Evolutionary conservation across 2,888 invertebrate species (phyloP).

Genomic region (Diogma glabrata): DNA sequence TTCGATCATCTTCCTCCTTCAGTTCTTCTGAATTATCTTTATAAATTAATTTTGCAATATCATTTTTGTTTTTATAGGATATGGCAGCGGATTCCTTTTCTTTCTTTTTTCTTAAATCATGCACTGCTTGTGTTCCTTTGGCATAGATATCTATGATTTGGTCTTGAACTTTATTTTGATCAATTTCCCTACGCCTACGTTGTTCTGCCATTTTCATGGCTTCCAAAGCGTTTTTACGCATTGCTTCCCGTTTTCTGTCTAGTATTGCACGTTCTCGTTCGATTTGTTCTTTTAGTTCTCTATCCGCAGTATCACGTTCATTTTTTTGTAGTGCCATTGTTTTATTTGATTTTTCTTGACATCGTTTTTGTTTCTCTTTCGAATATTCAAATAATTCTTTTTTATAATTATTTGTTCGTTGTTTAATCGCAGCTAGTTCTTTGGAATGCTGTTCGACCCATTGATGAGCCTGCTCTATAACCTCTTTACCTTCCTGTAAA

Average conservation of each 20-base stretch:
- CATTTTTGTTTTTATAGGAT: slow-evolving; percentile 19
- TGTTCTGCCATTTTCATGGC: slow-evolving; percentile 29
- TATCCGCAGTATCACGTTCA: slow-evolving; percentile 25
- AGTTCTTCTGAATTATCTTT: slow-evolving; percentile 31
- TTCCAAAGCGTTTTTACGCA: slow-evolving; percentile 27
- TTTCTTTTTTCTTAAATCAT: slow-evolving; percentile 32
- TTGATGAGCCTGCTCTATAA: slow-evolving; percentile 30
- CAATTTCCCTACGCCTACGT: slow-evolving; percentile 24
- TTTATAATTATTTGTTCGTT: slow-evolving; percentile 26
- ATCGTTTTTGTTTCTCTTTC: slow-evolving; percentile 25
- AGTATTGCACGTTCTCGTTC: slow-evolving; percentile 29
- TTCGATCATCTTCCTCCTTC: slow-evolving; percentile 34
- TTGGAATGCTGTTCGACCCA: slow-evolving; percentile 30
- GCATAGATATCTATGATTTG: slow-evolving; percentile 37
- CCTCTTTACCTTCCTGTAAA: slow-evolving; percentile 28
- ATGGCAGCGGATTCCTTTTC: slow-evolving; percentile 35
- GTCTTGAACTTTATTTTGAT: slow-evolving; percentile 34
- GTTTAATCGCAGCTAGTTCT: slow-evolving; percentile 26
- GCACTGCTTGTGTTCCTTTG: slow-evolving; percentile 36
- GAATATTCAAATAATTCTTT: slow-evolving; percentile 26
- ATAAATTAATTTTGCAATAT: background rate
- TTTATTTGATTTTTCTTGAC: slow-evolving; percentile 21
- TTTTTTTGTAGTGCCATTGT: slow-evolving; percentile 21
- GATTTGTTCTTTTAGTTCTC: slow-evolving; percentile 29
- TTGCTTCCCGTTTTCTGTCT: slow-evolving; percentile 23